Base-by-base conservation (phyloP, 1,140 invertebrate species). In the Papilio machaon region DNA sequence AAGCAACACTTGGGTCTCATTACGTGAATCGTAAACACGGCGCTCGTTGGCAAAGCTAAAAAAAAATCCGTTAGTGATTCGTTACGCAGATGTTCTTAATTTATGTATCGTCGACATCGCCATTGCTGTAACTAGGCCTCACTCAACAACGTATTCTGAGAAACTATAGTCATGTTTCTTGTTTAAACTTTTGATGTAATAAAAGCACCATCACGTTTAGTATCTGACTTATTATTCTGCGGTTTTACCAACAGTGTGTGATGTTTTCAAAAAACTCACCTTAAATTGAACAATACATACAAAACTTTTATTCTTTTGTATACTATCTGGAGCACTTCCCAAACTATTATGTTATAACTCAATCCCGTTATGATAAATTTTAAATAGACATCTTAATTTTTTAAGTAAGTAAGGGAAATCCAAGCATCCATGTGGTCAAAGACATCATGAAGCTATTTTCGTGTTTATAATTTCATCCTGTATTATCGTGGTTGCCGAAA, bases 41-140 rank as follows among this genome's bases (percentile, higher is more conserved):
- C 30, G 23, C 23, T 70, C 64, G 58, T 19, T 60, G 23, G 64
- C 64, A 11, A 35, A 70, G 30, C 64, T 70, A 35, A 70, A 70
- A 70, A 70, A 70, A 30, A 70, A 38, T 15, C 64, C 30, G 30
- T 13, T 8, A 15, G 30, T 10, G 64, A 70, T 35, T 70, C 64
- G 30, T 70, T 70, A 70, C 64, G 64, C 64, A 70, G 30, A 70
- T 70, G 64, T 70, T 70, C 13, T 70, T 70, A 70, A 70, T 70
- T 70, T 70, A 70, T 70, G 64, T 70, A 70, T 38, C 60, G 60
- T 35, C 23, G 60, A 30, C 60, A 23, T 64, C 30, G 30, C 23
- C 64, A 30, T 10, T 35, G 64, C 30, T 15, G 6, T 35, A 70
- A 70, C 30, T 70, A 30, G 6, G 64, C 35, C 35, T 35, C 64